phyloP scores from a whole-genome alignment of 2,888 invertebrate genomes.

The Tuta absoluta region DNA sequence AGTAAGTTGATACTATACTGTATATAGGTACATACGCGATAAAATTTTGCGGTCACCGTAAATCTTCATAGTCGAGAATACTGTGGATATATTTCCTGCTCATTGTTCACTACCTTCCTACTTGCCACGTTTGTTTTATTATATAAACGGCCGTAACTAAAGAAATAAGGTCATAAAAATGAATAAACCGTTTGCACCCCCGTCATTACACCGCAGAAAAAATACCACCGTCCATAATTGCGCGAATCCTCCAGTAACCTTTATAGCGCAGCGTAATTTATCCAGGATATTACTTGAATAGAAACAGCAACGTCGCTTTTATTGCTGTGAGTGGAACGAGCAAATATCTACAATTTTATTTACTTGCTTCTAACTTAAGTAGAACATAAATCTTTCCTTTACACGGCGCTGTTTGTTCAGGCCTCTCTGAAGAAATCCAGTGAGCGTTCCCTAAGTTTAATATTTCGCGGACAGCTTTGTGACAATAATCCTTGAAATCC shows the following conservation, averaged over 20 bases:
- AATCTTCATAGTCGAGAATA: not conserved
- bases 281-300: slow-evolving; percentile 51
- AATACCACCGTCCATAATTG: slow-evolving; percentile 55
- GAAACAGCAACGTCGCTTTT: slow-evolving; percentile 47
- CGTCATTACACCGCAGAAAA: slow-evolving; percentile 57
- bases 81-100: slow-evolving; percentile 1
- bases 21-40: not conserved
- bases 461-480: slow-evolving; percentile 44
- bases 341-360: slow-evolving; percentile 36
- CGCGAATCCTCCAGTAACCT: slow-evolving; percentile 54
- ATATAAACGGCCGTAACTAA: not conserved
- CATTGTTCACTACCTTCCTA: not conserved
- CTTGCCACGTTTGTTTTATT: not conserved
- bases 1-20: not conserved
- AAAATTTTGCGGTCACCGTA: slow-evolving; percentile 3
- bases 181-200: slow-evolving; percentile 44
- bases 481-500: slow-evolving; percentile 42
- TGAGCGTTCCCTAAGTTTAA: slow-evolving; percentile 37
- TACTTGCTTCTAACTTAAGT: slow-evolving; percentile 24
- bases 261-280: slow-evolving; percentile 53
- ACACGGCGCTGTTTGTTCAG: slow-evolving; percentile 26
- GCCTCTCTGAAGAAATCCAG: slow-evolving; percentile 15
- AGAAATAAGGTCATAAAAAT: slow-evolving; percentile 7
- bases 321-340: slow-evolving; percentile 41
- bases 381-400: slow-evolving; percentile 27